These are phyloP conservation scores for Macrosiphum euphorbiae DNA, from an alignment of 2,888 invertebrate species.

Conservation along the genomic window DNA sequence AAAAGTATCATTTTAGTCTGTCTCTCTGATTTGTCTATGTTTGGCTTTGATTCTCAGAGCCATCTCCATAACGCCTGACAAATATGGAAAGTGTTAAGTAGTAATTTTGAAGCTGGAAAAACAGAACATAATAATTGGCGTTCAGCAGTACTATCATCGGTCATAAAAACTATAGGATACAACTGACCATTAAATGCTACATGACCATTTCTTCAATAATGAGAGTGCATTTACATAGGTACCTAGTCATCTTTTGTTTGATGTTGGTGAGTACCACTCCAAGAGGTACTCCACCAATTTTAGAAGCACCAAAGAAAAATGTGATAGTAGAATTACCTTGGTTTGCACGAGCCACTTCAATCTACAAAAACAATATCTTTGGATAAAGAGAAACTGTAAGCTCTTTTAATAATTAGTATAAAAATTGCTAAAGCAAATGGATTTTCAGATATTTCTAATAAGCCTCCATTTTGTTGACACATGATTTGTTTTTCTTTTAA, in stretches of 20 bases:
- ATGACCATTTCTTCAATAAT: too few relatives aligned
- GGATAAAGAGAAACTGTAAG: not conserved
- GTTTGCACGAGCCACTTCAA: not conserved
- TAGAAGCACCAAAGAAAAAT: not conserved
- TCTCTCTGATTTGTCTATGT: too few relatives aligned
- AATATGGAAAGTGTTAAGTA: too few relatives aligned
- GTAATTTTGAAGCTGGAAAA: too few relatives aligned
- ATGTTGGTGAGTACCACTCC: not conserved
- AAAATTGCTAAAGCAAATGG: not conserved
- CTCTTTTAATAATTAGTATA: not conserved
- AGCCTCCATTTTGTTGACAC: not conserved
- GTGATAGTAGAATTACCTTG: not conserved
- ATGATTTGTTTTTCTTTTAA: too few relatives aligned
- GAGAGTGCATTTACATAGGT: not conserved
- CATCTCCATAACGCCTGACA: too few relatives aligned
- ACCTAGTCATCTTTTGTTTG: not conserved
- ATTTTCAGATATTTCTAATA: not conserved
- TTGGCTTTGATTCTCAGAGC: too few relatives aligned
- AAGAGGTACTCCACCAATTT: not conserved
- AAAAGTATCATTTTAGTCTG: too few relatives aligned
- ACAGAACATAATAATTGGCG: too few relatives aligned
- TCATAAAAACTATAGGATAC: too few relatives aligned
- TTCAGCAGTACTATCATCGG: too few relatives aligned
- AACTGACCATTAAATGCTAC: not conserved
- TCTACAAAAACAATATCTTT: conserved; percentile 6